Evolutionary conservation across 2,113 vertebrate species (phyloP), one percentile per base, ranked within the genome.

Genomic region (Paramormyrops kingsleyae): DNA sequence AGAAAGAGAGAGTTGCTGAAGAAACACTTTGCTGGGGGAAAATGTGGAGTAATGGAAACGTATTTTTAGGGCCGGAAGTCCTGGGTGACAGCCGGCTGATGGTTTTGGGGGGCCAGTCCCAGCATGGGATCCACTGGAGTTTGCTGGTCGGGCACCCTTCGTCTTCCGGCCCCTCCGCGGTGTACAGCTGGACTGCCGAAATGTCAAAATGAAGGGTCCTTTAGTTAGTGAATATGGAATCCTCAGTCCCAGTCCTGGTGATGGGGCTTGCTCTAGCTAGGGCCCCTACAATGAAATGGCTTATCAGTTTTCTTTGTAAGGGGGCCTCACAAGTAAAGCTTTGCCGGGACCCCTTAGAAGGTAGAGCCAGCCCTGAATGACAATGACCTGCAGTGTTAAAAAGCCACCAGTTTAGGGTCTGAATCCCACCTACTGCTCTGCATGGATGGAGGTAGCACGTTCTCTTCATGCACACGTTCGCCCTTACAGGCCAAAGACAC

Each of bases 1-100:
- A 93, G 86, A 77, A 49, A 88, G 35, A 80, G 17, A 50, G 87
- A 90, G 87, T 90, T 74, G 50, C 90, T 90, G 50, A 89, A 92
- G 92, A 92, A 93, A 90, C 91, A 90, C 88, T 93, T 92, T 92
- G 52, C 35, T 87, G 70, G 89, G 89, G 91, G 10, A 84, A 88
- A 91, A 88, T 31, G 87, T 1, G 46, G 24, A 0, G 87, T 91
- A 91, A 92, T 90, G 42, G 91, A 92, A 90, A 90, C 1, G 5
- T 90, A 87, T 19, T 91, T 62, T 92, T 35, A 24, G 7, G n/a
- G 12, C 49, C 83, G 50, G 50, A 19, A 21, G 35, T 47, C 24
- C 31, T 9, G 24, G 4, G 19, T 84, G 44, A 47, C 47, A 53
- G 31, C 39, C 8, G 49, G 21, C 35, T 89, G 83, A 59, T 90